Evolutionary conservation across 2,113 vertebrate genomes (phyloP), one percentile per base, ranked within the genome.

Genomic region (Phylloscopus trochiloides): DNA sequence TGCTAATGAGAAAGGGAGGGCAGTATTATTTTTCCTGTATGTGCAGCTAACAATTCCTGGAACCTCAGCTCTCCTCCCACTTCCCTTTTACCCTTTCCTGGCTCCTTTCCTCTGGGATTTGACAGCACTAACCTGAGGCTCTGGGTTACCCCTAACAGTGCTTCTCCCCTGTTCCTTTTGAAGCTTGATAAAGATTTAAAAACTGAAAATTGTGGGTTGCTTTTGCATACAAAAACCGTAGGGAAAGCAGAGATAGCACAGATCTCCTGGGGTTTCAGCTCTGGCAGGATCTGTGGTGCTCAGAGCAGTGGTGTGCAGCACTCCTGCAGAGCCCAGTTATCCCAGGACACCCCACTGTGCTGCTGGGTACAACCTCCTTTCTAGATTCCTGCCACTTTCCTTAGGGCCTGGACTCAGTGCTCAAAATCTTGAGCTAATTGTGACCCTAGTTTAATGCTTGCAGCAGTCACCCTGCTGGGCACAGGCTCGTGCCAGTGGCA

Each of bases 81-180:
- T 95, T 96, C 92, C 95, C 68, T 36, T 92, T 92, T 70, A 34
- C n/a, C n/a, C 57, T 88, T 95, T 96, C 90, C 96, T 92, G 92
- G 21, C 65, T 96, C 55, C 42, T 88, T 74, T 94, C 85, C 86
- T 86, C 32, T 83, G 75, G 63, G 71, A 62, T 90, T 88, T 80
- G n/a, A 83, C 18, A 76, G 4, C 31, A 66, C 7, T 25, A 55
- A 5, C 19, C 51, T 34, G 32, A 77, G 72, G 31, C 48, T 88
- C 65, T 78, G 70, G 29, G 36, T 61, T 88, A 71, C 66, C 3
- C 26, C 7, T 52, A 52, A 52, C 2, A 19, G 40, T 4, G 2
- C 17, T 71, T 83, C 38, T 75, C 55, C 12, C 14, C 14, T 9
- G 17, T 42, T 75, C 62, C 15, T 58, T 86, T 32, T 2, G 28